Evolutionary conservation across 1,140 invertebrate species (phyloP), one percentile per base, ranked within the genome.

Genomic region (Drosophila mauritiana): DNA sequence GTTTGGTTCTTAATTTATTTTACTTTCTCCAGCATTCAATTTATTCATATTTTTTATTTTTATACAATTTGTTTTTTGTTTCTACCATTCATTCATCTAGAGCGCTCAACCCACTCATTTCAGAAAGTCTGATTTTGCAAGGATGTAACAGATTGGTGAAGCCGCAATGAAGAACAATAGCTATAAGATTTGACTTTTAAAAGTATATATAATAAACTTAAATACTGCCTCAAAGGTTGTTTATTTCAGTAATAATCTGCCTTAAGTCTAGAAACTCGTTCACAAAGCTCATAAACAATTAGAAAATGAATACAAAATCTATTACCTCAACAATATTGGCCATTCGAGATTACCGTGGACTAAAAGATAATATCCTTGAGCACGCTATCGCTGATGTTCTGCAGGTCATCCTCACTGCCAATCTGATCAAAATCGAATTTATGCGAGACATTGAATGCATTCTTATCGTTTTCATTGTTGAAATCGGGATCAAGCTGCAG

Each of bases 331-430:
- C 20, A 27, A 8, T 15, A 8, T 11, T 42, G 20, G 17, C 11
- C 0, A 10, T 51, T 6, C 34, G 22, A 31, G 4, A n/a, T 53
- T 52, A 10, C 13, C 22, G 49, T 54, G n/a, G 13, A 7, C 52
- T 90, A 91, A 43, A 83, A 53, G 37, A 64, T 67, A 37, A 90
- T 55, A 70, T 91, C 85, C 3, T 91, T 84, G 15, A 92, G 63
- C 12, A 92, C 77, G 34, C 79, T 82, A 46, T 92, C 91, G 56
- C 91, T 92, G 15, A 85, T 80, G 42, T 92, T 81, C 11, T 62
- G 78, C 49, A 92, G 55, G 15, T 82, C 80, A 37, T 84, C 69
- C 4, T 75, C 75, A 0, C 12, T 39, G n/a, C 39, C 58, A 2
- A 52, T 34, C 11, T 77, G 15, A 31, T 74, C 54, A 0, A 77